Evolutionary conservation across 92 coral and sea anemone species (phyloP).

Genomic region (Diadumene lineata): DNA sequence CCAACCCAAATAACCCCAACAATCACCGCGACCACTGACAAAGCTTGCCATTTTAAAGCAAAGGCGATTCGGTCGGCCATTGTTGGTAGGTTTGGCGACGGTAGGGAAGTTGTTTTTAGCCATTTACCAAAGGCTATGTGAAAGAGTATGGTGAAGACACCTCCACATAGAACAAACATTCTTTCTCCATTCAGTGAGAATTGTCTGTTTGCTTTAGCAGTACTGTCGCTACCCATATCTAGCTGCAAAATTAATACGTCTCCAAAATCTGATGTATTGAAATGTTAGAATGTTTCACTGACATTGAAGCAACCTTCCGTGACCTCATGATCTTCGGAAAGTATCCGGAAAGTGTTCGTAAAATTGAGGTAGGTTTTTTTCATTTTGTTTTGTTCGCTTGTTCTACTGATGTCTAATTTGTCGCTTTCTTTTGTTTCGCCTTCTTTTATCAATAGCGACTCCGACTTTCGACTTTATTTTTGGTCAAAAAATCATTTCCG

Average conservation of each 20-base stretch:
- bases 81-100: constrained; percentile 39
- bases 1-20: constrained; percentile 53
- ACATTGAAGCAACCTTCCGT: neutral
- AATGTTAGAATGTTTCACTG: neutral
- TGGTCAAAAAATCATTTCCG: no score
- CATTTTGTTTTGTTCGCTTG: no score
- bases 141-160: neutral
- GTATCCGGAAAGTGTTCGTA: neutral
- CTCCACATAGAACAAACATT: neutral
- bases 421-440: no score
- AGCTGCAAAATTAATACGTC: no score
- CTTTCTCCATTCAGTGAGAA: neutral
- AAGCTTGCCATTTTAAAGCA: constrained; percentile 39
- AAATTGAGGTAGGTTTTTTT: no score
- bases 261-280: no score
- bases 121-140: neutral
- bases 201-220: constrained; percentile 1
- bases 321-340: neutral
- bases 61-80: constrained; percentile 42
- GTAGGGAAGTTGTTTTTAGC: constrained; percentile 2
- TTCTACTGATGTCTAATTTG: no score
- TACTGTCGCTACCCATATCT: constrained; percentile 19
- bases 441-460: no score
- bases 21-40: constrained; percentile 43
- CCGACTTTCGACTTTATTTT: no score